These are phyloP conservation scores for Climacteris rufus DNA, from an alignment of 2,113 vertebrate genomes.

Conservation along the genomic window DNA sequence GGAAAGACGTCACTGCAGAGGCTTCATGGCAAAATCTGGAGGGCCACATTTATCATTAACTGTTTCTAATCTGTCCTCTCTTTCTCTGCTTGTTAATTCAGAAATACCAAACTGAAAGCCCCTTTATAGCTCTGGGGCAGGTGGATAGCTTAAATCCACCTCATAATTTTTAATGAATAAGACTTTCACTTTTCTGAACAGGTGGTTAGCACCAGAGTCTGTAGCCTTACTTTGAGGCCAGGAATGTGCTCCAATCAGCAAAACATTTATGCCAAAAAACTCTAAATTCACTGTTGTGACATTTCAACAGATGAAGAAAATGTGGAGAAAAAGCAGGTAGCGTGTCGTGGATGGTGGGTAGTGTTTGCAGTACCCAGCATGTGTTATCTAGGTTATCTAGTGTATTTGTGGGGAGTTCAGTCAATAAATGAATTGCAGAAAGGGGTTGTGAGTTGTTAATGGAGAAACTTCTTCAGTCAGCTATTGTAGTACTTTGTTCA, in stretches of 20 bases:
- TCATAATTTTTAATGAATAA: conserved; percentile 37
- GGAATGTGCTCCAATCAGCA: background rate
- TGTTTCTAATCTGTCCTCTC: background rate
- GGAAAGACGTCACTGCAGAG: background rate
- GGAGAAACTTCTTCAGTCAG: background rate
- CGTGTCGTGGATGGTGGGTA: background rate
- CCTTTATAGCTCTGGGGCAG: background rate
- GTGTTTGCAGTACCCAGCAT: background rate
- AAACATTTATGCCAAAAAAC: background rate
- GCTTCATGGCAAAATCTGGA: background rate
- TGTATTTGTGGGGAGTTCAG: background rate
- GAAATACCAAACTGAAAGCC: background rate
- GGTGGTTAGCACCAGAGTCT: background rate
- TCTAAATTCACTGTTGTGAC: background rate
- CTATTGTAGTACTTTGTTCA: background rate
- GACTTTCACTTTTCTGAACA: conserved; percentile 9
- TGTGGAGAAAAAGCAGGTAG: background rate
- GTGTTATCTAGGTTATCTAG: background rate
- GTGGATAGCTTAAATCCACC: conserved; percentile 22
- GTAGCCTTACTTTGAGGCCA: background rate
- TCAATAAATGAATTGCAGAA: background rate
- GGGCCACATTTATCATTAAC: background rate
- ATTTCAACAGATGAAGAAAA: background rate
- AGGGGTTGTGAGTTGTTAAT: background rate
- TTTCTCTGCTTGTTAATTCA: conserved; percentile 28